A percentile compares a stretch with the other conserved stretches of the same genome.
These are phyloP conservation scores for Amphipoea lucens DNA, from an alignment of 2,888 invertebrate genomes.

Conservation along the genomic window DNA sequence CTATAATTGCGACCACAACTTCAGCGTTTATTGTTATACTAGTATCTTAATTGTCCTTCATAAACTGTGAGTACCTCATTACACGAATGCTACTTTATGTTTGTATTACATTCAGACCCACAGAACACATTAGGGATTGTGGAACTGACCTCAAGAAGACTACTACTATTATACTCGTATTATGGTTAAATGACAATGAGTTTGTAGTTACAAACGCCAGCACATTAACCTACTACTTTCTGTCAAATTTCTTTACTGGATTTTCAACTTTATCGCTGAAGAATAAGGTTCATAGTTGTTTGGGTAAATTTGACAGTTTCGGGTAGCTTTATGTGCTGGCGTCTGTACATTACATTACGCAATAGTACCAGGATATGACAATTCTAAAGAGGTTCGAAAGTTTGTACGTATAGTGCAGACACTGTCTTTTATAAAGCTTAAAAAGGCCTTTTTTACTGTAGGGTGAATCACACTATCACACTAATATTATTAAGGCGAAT, in stretches of 20 bases:
- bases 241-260: no score
- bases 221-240: no score
- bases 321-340: no score
- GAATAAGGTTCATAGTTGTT: no score
- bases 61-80: constrained; percentile 31
- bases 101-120: constrained; percentile 37
- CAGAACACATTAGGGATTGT: constrained; percentile 38
- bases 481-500: no score
- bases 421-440: not conserved
- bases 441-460: not conserved
- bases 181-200: constrained; percentile 20
- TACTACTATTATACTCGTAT: not conserved
- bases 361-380: not conserved
- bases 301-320: no score
- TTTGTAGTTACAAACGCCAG: no score
- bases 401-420: not conserved
- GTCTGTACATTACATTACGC: no score
- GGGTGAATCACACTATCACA: no score
- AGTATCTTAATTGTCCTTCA: constrained; percentile 16
- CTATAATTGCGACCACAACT: constrained; percentile 3
- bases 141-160: constrained; percentile 33
- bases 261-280: no score
- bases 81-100: constrained; percentile 34
- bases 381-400: not conserved
- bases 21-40: constrained; percentile 2